These are phyloP conservation scores for Thamnophis elegans DNA, from an alignment of 2,797 vertebrate genomes.

Conservation along the genomic window DNA sequence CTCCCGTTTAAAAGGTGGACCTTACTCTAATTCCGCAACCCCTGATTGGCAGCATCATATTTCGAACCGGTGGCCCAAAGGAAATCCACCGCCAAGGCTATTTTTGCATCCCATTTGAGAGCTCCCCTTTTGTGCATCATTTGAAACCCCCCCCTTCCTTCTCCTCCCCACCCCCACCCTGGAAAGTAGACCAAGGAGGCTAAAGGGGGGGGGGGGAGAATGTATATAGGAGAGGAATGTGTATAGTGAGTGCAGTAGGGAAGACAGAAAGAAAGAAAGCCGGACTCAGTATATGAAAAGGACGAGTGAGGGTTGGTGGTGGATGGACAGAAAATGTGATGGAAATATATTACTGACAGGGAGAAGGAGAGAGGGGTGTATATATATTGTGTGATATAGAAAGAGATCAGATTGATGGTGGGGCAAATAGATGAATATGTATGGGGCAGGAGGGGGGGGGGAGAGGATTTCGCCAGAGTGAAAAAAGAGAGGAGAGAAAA, in stretches of 20 bases:
- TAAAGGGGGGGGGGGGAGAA: neutral
- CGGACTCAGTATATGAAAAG: neutral
- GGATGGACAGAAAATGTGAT: slow-evolving; percentile 1
- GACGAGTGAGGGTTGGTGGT: neutral
- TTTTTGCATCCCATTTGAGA: neutral
- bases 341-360: slow-evolving; percentile 8
- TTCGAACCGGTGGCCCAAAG: neutral
- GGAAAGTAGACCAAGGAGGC: neutral
- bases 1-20: too few species aligned
- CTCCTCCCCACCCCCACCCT: neutral
- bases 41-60: neutral
- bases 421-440: slow-evolving; percentile 23
- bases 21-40: neutral
- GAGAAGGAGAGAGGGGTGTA: neutral
- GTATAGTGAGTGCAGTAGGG: neutral
- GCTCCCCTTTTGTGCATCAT: neutral
- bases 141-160: neutral
- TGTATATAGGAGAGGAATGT: neutral
- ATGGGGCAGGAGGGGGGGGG: neutral
- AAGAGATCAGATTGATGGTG: slow-evolving; percentile 30
- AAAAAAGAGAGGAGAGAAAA: neutral
- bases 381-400: slow-evolving; percentile 2
- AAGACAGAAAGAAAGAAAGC: neutral
- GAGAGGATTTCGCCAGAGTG: neutral
- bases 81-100: neutral